Evolutionary conservation across 2,797 vertebrate species (phyloP), one percentile per base, ranked within the genome.

Genomic region (Coracias cyanogaster): DNA sequence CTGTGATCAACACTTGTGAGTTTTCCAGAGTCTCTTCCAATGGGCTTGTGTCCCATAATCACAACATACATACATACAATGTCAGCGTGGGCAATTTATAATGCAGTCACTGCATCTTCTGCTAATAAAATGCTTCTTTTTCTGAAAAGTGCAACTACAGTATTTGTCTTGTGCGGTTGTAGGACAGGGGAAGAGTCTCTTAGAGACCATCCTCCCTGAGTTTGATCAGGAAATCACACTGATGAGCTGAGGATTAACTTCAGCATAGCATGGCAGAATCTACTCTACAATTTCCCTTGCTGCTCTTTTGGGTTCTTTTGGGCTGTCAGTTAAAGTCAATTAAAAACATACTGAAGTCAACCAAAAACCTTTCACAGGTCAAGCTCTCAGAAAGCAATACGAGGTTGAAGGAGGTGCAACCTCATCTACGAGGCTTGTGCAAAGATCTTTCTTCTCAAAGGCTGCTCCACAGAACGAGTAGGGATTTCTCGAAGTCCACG

Each of bases 41-140:
- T 0, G n/a, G 74, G 51, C 39, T 73, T n/a, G 41, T 21, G 26
- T 39, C 58, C 91, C 58, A 0, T 7, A 37, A 49, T 51, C 7
- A 16, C 3, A 11, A 31, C 15, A 18, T 12, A 46, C 2, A 29
- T 6, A 15, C 0, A 20, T 21, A 28, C 33, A 60, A 4, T 0
- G 2, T 58, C 48, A 52, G 3, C 0, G 0, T 4, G 49, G 73
- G 33, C 37, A 86, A 77, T 65, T 9, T 6, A 0, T 8, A 80
- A 35, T 1, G 1, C 51, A 77, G 67, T 12, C 51, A 5, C 6
- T 24, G 45, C 26, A 13, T 6, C 52, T 86, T 33, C 61, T 82
- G 64, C 39, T 70, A 46, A 29, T 10, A 62, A 69, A 60, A 85
- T 2, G 7, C 15, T 43, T 28, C 39, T 31, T 62, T 71, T 45